Conservation (phyloP, 2,797 vertebrate genomes). For the Pseudomugil tenellus region DNA sequence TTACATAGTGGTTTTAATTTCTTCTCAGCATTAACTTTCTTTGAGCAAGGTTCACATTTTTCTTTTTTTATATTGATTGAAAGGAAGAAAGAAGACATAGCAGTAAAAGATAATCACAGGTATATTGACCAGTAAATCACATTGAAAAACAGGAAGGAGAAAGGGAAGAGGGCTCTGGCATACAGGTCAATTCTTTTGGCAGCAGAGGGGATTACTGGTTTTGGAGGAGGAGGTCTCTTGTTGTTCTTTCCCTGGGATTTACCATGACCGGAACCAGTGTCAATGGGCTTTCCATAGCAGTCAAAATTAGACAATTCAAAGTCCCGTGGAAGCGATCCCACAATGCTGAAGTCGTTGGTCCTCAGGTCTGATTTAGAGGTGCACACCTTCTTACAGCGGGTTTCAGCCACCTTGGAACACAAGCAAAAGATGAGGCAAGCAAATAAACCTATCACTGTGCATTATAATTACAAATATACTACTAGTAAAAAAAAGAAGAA, state of each 20-base stretch:
- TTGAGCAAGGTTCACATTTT: conserved; percentile 24
- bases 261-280: conserved; percentile 82
- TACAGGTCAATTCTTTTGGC: conserved; percentile 97
- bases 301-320: conserved; percentile 99
- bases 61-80: conserved; percentile 25
- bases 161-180: conserved; percentile 94
- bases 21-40: conserved; percentile 19
- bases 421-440: neutral
- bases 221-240: conserved; percentile 93
- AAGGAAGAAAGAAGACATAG: neutral
- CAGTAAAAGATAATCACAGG: conserved; percentile 87
- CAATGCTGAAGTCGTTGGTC: conserved; percentile 98
- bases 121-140: conserved; percentile 99
- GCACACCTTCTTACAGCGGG: conserved; percentile 98
- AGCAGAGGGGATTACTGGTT: conserved; percentile 95
- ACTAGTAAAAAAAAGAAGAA: conserved; percentile 7
- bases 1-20: conserved; percentile 23
- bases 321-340: conserved; percentile 97
- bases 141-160: conserved; percentile 98
- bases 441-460: neutral
- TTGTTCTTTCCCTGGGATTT: conserved; percentile 93
- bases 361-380: conserved; percentile 98
- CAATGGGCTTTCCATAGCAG: conserved; percentile 97
- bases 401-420: conserved; percentile 90
- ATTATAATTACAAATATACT: neutral